Evolutionary conservation across 2,888 invertebrate species (phyloP), one percentile per base, ranked within the genome.

Genomic region (Callosobruchus maculatus): DNA sequence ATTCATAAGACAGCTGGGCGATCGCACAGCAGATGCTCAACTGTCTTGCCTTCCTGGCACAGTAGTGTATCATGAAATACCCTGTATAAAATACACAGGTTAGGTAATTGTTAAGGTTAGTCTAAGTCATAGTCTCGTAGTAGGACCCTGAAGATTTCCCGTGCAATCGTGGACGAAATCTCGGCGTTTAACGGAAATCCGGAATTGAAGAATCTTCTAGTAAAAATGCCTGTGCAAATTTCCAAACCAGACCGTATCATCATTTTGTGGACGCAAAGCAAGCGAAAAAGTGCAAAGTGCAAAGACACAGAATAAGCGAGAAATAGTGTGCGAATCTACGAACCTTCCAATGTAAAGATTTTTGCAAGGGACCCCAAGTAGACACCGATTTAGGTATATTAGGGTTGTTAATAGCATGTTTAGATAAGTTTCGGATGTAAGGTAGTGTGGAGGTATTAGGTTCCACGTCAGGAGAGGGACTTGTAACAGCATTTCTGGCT

Each of bases 261-360:
- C 49, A 49, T 18, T 49, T 49, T 49, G 49, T 49, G 49, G 18
- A 18, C 13, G 49, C 49, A 7, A 13, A 18, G 49, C 49, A 49
- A 49, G 49, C 13, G 49, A 49, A 49, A 49, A 49, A 18, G 49
- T 49, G 49, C 49, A 49, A 13, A 49, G 49, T 49, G 49, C 49
- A 49, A 49, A 49, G 49, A 49, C 4, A 49, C 1, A 49, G 49
- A 49, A 49, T 49, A 49, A 49, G 49, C 49, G 49, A 49, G 49
- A 49, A 49, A 7, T 49, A 49, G 49, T 49, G 68, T 68, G 49
- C 49, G n/a, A n/a, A 21, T 49, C 82, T 85, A 86, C 89, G 89
- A 89, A 90, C 90, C 90, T 91, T 91, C 90, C 90, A 90, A 85
- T 89, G 89, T 87, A 90, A 89, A 87, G 90, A 89, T 88, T 90